These are phyloP conservation scores for Troglohyphantes excavatus DNA, from an alignment of 2,888 invertebrate genomes.

Conservation along the genomic window DNA sequence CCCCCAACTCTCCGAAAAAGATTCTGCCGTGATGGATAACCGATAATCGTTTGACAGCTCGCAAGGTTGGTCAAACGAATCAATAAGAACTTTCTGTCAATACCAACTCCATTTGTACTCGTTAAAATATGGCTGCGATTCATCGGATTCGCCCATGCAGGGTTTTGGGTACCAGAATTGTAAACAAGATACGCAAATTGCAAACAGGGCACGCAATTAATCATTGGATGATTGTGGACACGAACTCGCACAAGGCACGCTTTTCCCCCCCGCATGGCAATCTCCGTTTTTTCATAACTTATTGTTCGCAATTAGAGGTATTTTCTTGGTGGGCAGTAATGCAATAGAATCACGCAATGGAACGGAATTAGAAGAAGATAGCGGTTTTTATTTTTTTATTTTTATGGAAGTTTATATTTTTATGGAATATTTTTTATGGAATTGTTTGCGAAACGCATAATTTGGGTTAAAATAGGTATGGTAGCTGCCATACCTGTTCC, in stretches of 20 bases:
- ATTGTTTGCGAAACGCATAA: too few relatives aligned
- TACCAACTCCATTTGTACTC: slow-evolving; percentile 28
- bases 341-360: slow-evolving; percentile 66
- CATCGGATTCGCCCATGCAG: neutral
- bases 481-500: too few relatives aligned
- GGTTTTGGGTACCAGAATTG: slow-evolving; percentile 49
- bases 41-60: slow-evolving; percentile 60
- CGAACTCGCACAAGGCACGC: slow-evolving; percentile 54
- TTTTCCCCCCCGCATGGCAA: slow-evolving; percentile 38
- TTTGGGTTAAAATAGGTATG: too few relatives aligned
- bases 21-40: slow-evolving; percentile 3
- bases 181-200: slow-evolving; percentile 38
- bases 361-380: slow-evolving; percentile 31
- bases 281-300: slow-evolving; percentile 37
- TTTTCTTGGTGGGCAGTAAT: slow-evolving; percentile 40
- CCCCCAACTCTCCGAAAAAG: neutral
- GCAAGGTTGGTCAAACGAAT: slow-evolving; percentile 14
- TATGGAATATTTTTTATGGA: too few relatives aligned
- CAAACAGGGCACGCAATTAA: slow-evolving; percentile 8
- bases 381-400: too few relatives aligned
- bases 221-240: slow-evolving; percentile 43
- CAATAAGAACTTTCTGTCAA: slow-evolving; percentile 36
- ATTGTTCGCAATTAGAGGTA: slow-evolving; percentile 56
- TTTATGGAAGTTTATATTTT: too few relatives aligned
- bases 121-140: slow-evolving; percentile 14